Conservation (phyloP, 2,888 invertebrate species). For the Folsomia candida region DNA sequence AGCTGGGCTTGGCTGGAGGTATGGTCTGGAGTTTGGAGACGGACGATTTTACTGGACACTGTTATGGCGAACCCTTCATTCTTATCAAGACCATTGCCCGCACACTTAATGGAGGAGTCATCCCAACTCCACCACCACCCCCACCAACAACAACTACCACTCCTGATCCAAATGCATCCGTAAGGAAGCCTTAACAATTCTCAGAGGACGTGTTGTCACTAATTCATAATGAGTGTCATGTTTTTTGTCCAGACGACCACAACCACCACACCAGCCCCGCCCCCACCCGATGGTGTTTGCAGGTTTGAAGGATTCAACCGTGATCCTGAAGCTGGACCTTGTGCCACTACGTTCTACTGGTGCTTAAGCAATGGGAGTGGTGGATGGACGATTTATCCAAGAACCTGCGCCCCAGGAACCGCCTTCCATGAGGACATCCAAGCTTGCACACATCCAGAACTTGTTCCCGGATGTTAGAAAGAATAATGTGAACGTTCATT, state of each 20-base stretch:
- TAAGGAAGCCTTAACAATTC: neutral
- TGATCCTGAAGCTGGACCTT: slow-evolving; percentile 29
- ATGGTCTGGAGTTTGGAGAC: slow-evolving; percentile 35
- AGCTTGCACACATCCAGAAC: slow-evolving; percentile 26
- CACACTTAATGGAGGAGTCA: slow-evolving; percentile 27
- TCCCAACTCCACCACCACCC: slow-evolving; percentile 16
- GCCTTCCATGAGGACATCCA: slow-evolving; percentile 26
- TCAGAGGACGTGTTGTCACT: neutral
- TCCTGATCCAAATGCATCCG: slow-evolving; percentile 17
- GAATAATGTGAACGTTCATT: neutral
- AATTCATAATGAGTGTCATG: neutral
- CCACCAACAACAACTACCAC: slow-evolving; percentile 30
- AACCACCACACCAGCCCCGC: slow-evolving; percentile 15
- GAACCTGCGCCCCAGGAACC: slow-evolving; percentile 34
- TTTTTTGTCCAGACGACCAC: slow-evolving; percentile 12
- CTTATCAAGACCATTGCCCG: slow-evolving; percentile 37
- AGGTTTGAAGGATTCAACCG: slow-evolving; percentile 34
- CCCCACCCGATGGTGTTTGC: slow-evolving; percentile 28
- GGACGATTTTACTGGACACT: slow-evolving; percentile 47
- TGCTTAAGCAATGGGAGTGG: slow-evolving; percentile 24
- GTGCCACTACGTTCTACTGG: slow-evolving; percentile 28
- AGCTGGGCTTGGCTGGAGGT: slow-evolving; percentile 39
- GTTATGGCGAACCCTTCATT: slow-evolving; percentile 32
- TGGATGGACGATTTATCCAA: slow-evolving; percentile 20
- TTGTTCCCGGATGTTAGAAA: slow-evolving; percentile 32